Base-by-base conservation (phyloP, 2,888 invertebrate species). In the Aphrophora alni region DNA sequence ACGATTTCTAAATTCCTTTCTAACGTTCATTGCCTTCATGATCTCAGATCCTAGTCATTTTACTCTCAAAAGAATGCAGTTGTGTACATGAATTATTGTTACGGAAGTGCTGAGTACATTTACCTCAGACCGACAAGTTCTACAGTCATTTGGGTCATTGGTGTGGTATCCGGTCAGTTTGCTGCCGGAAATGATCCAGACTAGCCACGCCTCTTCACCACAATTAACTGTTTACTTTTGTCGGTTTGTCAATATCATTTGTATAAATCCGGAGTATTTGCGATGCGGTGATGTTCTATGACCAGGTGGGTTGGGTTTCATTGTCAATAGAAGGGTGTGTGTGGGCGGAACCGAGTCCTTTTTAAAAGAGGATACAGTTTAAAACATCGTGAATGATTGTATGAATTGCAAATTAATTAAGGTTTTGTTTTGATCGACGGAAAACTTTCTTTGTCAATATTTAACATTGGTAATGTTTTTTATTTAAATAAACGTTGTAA, bases 201-300 rank as follows among this genome's bases (percentile, higher is more conserved):
- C 59, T 59, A n/a, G 59, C 59, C 59, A n/a, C 59, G 59, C 59
- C 59, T 21, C 59, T 33, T n/a, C 4, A 21, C 59, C 4, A 59
- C 59, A 59, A 59, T 59, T 21, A 59, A 59, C 21, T 59, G 59
- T 59, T 59, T 59, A 59, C 59, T 59, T 59, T 59, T 59, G n/a
- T n/a, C 59, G 59, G 59, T 21, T 21, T 59, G 59, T 59, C 59
- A 59, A 59, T 59, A 59, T 4, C n/a, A 21, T 59, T 59, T 59
- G 59, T 3, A 14, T 21, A 21, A 59, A 44, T 44, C 44, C 14
- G 44, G 44, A 33, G 33, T 44, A 12, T 44, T 44, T 21, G 21
- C 21, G 33, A 33, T 33, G n/a, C n/a, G n/a, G n/a, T n/a, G n/a
- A n/a, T n/a, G n/a, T n/a, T n/a, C n/a, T n/a, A n/a, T 33, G 33